Evolutionary conservation across 2,797 vertebrate species (phyloP).

Genomic region (Calcarius lapponicus): DNA sequence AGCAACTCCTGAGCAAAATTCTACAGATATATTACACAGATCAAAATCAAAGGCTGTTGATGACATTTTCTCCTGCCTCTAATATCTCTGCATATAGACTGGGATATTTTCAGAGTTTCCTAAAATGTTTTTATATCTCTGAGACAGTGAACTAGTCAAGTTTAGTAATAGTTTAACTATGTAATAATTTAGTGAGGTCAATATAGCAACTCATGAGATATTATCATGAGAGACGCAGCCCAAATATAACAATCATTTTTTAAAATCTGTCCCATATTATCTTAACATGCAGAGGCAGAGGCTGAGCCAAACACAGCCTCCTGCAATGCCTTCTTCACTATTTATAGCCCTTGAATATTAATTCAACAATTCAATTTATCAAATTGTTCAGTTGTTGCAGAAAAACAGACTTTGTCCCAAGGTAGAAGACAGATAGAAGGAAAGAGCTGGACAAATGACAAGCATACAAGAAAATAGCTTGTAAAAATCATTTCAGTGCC

Average conservation of each 20-base stretch:
- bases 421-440: neutral
- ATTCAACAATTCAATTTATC: neutral
- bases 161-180: neutral
- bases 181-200: neutral
- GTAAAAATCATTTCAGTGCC: neutral
- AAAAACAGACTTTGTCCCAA: neutral
- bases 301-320: neutral
- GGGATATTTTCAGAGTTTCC: neutral
- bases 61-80: neutral
- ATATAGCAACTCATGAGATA: neutral
- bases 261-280: neutral
- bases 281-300: neutral
- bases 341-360: neutral
- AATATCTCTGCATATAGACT: neutral
- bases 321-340: neutral
- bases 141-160: neutral
- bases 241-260: neutral
- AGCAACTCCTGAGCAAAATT: neutral
- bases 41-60: neutral
- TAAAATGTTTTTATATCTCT: neutral
- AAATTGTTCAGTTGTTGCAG: neutral
- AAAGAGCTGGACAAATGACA: neutral
- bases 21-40: neutral
- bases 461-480: neutral
- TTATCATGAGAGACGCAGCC: neutral